Conservation (phyloP, 2,113 vertebrate species). For the Steatornis caripensis region DNA sequence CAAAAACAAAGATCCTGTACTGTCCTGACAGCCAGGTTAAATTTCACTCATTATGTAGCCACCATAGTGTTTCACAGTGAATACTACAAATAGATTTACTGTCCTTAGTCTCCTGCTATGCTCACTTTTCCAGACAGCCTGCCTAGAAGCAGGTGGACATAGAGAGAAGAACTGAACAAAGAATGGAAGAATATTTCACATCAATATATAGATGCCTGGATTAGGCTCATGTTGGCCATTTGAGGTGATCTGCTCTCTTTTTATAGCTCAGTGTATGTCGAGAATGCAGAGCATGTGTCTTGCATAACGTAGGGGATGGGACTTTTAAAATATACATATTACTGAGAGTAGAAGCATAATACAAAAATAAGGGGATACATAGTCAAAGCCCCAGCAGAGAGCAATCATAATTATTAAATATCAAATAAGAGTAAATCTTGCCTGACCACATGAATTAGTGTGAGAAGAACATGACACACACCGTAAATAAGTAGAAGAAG, state of each 20-base stretch:
- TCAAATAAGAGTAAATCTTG: not conserved
- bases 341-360: not conserved
- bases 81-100: not conserved
- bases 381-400: not conserved
- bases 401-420: not conserved
- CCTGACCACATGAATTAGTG: not conserved
- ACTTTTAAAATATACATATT: not conserved
- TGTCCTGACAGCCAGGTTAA: not conserved
- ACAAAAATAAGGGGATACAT: not conserved
- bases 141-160: not conserved
- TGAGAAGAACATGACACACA: not conserved
- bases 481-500: not conserved
- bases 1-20: not conserved
- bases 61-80: not conserved
- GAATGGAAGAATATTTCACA: not conserved
- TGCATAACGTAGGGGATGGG: not conserved
- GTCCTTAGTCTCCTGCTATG: not conserved
- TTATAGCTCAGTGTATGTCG: not conserved
- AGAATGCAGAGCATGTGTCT: not conserved
- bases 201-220: not conserved
- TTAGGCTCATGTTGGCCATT: not conserved
- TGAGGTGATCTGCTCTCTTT: not conserved
- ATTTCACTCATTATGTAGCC: not conserved
- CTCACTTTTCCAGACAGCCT: not conserved
- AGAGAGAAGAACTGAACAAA: not conserved